These are phyloP conservation scores for Enteromius anoplus DNA, from an alignment of 2,797 vertebrate species.

Conservation along the genomic window DNA sequence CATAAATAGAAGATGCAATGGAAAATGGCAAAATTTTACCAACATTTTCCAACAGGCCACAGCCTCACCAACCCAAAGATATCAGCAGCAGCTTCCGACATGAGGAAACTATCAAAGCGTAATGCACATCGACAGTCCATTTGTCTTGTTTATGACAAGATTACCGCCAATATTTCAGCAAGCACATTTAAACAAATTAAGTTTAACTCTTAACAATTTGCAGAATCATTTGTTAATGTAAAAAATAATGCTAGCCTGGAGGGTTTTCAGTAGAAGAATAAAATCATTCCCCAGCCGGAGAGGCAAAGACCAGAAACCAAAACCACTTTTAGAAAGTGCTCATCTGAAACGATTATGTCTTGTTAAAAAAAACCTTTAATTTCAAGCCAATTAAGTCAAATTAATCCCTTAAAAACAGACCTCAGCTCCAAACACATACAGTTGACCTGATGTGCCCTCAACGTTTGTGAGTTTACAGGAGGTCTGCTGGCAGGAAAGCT, in stretches of 20 bases:
- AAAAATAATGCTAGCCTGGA: conserved; percentile 2
- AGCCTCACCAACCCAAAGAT: neutral
- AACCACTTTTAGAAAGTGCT: conserved; percentile 26
- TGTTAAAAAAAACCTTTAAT: neutral
- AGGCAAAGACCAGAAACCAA: conserved; percentile 12
- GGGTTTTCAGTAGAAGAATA: neutral
- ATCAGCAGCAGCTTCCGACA: neutral
- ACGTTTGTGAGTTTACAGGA: neutral
- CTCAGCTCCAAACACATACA: neutral
- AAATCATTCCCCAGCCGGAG: neutral
- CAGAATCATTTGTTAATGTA: conserved; percentile 1
- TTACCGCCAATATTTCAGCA: neutral
- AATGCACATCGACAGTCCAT: conserved; percentile 5
- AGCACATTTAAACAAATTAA: neutral
- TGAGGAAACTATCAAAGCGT: conserved; percentile 2
- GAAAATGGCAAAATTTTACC: neutral
- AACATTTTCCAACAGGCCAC: neutral
- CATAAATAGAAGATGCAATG: neutral
- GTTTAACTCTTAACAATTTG: conserved; percentile 1
- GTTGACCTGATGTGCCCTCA: conserved; percentile 13
- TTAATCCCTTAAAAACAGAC: conserved; percentile 10
- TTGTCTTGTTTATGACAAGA: conserved; percentile 17
- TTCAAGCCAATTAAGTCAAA: conserved; percentile 9
- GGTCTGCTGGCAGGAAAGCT: neutral
- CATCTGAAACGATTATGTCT: conserved; percentile 2